Evolutionary conservation across 2,888 invertebrate species (phyloP).

Genomic region (Eretmocerus hayati): DNA sequence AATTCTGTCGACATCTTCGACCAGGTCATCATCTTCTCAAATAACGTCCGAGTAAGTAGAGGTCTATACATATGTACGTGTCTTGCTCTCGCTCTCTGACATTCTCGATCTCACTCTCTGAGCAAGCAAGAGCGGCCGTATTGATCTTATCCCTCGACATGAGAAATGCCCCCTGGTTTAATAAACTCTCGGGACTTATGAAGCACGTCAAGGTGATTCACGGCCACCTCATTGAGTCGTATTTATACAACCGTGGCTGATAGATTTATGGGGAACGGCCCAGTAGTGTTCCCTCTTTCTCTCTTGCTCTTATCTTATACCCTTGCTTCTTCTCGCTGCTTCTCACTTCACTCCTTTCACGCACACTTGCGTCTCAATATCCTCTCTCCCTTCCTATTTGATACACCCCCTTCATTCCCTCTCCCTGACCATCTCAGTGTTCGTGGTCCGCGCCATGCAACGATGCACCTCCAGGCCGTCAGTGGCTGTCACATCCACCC

Average conservation of each 20-base stretch:
- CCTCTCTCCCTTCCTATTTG: conserved; percentile 21
- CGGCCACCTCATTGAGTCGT: conserved; percentile 48
- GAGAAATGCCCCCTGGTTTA: conserved; percentile 49
- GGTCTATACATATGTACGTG: too few species aligned
- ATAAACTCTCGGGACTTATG: conserved; percentile 49
- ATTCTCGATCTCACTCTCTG: conserved; percentile 5
- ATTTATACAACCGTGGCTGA: conserved; percentile 48
- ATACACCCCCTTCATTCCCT: conserved; percentile 20
- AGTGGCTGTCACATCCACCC: conserved; percentile 20
- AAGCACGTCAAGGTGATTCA: conserved; percentile 48
- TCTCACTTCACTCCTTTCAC: conserved; percentile 22
- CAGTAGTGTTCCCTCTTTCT: conserved; percentile 40
- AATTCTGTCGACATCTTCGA: too few species aligned
- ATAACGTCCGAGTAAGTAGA: too few species aligned
- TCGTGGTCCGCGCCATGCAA: too few species aligned
- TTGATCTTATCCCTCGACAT: conserved; percentile 49
- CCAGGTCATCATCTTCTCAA: too few species aligned
- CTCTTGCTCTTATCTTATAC: conserved; percentile 21
- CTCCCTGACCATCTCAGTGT: not conserved
- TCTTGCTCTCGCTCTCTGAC: too few species aligned
- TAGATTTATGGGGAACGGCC: conserved; percentile 48
- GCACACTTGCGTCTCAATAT: conserved; percentile 13
- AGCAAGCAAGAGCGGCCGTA: conserved; percentile 37
- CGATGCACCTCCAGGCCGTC: conserved; percentile 9
- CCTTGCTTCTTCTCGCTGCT: conserved; percentile 21